Evolutionary conservation across 2,888 invertebrate species (phyloP).

Genomic region (Parapristionchus giblindavisi): DNA sequence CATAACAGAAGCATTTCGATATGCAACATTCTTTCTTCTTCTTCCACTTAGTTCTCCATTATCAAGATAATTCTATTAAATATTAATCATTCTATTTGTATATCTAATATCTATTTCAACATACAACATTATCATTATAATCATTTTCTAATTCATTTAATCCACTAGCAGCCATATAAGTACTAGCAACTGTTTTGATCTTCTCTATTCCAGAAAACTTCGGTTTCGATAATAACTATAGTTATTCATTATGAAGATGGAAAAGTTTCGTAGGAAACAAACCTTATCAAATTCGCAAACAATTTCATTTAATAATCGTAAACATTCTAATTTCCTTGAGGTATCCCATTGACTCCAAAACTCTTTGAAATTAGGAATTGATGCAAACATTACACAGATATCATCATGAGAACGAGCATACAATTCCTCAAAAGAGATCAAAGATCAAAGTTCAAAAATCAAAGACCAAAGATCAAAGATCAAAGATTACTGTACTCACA

Average conservation of each 20-base stretch:
- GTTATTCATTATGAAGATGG: background rate
- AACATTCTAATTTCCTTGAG: constrained; percentile 92
- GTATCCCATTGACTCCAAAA: constrained; percentile 77
- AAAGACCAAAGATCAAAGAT: constrained; percentile 29
- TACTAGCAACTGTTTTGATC: constrained; percentile 97
- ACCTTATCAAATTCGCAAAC: constrained; percentile 98
- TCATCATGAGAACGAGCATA: constrained; percentile 93
- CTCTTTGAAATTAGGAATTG: constrained; percentile 87
- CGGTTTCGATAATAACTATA: constrained; percentile 85
- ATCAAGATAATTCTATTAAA: constrained; percentile 28
- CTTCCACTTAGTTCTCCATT: background rate
- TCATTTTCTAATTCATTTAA: constrained; percentile 71
- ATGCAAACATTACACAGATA: constrained; percentile 97
- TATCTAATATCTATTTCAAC: background rate
- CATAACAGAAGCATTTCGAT: constrained; percentile 81
- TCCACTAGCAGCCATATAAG: constrained; percentile 97
- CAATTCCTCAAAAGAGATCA: constrained; percentile 78
- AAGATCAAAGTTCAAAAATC: background rate
- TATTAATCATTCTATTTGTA: background rate
- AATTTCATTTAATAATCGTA: constrained; percentile 92
- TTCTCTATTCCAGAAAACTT: constrained; percentile 96
- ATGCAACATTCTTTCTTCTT: constrained; percentile 32
- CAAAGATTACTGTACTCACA: constrained; percentile 71
- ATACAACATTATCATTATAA: constrained; percentile 42
- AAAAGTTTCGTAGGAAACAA: background rate